Conservation (phyloP, 2,797 vertebrate genomes). For the Lycodopsis pacificus region DNA sequence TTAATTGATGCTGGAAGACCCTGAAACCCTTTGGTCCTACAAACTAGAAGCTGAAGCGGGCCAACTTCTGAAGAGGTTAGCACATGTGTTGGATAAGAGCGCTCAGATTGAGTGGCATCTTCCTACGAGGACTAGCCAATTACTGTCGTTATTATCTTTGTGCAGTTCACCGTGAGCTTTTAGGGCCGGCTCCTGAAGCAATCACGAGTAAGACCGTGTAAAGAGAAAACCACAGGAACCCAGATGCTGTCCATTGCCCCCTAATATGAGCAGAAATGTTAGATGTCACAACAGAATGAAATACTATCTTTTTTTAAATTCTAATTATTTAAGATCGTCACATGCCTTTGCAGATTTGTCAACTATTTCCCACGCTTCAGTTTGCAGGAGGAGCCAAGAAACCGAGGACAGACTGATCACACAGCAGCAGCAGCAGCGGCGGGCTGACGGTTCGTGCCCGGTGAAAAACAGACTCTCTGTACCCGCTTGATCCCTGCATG, state of each 20-base stretch:
- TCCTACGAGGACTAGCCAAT: constrained; percentile 31
- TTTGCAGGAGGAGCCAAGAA: constrained; percentile 16
- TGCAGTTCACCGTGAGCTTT: constrained; percentile 50
- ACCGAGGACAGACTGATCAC: constrained; percentile 24
- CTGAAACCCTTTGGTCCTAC: constrained; percentile 28
- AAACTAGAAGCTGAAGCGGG: constrained; percentile 25
- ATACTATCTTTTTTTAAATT: constrained; percentile 4
- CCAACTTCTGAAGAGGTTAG: constrained; percentile 45
- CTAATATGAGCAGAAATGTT: constrained; percentile 13
- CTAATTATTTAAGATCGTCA: not conserved
- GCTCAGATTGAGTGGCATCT: constrained; percentile 47
- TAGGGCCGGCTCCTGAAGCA: constrained; percentile 37
- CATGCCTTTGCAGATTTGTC: not conserved
- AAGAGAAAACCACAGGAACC: constrained; percentile 28
- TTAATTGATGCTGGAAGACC: constrained; percentile 60
- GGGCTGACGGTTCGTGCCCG: constrained; percentile 60
- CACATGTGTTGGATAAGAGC: constrained; percentile 45
- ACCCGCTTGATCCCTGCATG: constrained; percentile 43
- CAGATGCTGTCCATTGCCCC: constrained; percentile 3
- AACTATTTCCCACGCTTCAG: constrained; percentile 17
- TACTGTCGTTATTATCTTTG: constrained; percentile 33
- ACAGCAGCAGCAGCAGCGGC: constrained; percentile 44
- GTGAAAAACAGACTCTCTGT: constrained; percentile 35
- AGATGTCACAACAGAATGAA: no score
- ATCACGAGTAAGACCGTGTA: constrained; percentile 25